Conservation (phyloP, 2,888 invertebrate species). For the Capitulum mitella region DNA sequence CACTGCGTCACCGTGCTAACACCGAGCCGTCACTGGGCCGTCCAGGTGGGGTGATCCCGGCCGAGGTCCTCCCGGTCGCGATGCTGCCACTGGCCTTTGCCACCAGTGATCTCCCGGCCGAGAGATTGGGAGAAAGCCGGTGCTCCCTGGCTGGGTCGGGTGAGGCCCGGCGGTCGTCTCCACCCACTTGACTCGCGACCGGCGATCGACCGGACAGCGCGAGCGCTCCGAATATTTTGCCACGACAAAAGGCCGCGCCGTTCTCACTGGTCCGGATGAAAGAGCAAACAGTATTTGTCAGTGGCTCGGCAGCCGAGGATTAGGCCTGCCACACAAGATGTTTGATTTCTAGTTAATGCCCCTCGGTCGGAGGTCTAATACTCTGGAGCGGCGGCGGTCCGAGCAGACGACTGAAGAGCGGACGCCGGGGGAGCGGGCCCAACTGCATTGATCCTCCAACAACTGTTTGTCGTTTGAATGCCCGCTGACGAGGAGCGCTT, state of each 20-base stretch:
- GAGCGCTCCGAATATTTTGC: slow-evolving; percentile 1
- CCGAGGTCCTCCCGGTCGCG: too few species aligned
- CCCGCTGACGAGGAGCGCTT: background rate
- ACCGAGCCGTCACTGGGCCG: background rate
- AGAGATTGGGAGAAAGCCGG: too few species aligned
- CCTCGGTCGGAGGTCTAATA: background rate
- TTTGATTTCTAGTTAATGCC: slow-evolving; percentile 24
- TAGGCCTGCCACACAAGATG: slow-evolving; percentile 20
- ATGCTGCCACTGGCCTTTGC: too few species aligned
- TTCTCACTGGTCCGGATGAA: slow-evolving; percentile 2
- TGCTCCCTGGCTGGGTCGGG: too few species aligned
- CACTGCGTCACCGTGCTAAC: too few species aligned
- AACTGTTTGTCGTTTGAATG: slow-evolving; percentile 24
- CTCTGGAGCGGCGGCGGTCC: background rate
- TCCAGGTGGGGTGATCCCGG: too few species aligned
- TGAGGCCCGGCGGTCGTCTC: background rate
- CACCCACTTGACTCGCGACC: background rate
- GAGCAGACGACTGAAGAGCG: background rate
- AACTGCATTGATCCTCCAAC: slow-evolving; percentile 12
- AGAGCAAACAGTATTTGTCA: slow-evolving; percentile 19
- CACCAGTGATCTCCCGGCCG: too few species aligned
- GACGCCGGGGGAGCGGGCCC: background rate
- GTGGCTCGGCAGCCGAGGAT: background rate
- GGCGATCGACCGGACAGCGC: background rate
- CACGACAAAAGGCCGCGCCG: background rate